Evolutionary conservation across 2,113 vertebrate genomes (phyloP).

Genomic region (Rallus limicola): DNA sequence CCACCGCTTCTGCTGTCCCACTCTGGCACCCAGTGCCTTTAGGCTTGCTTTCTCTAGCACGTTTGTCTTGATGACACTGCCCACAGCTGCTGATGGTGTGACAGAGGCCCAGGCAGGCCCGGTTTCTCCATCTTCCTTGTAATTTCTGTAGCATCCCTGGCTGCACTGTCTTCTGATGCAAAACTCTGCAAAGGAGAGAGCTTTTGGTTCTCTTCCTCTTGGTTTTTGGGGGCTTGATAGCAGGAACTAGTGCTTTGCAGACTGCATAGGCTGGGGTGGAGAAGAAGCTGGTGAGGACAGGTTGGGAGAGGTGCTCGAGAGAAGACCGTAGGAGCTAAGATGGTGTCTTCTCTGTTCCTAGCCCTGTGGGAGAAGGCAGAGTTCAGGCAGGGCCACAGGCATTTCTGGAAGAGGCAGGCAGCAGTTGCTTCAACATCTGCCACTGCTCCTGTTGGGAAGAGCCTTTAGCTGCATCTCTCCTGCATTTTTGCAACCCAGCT

Average conservation of each 20-base stretch:
- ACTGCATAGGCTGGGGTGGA: background rate
- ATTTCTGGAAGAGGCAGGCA: background rate
- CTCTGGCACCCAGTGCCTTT: background rate
- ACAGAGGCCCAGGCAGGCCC: background rate
- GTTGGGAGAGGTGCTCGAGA: background rate
- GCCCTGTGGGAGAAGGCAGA: background rate
- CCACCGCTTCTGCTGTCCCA: rapidly evolving
- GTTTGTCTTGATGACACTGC: rapidly evolving
- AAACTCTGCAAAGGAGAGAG: background rate
- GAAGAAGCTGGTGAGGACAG: background rate
- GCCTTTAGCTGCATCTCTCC: background rate
- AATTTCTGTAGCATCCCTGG: background rate
- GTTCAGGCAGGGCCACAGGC: background rate
- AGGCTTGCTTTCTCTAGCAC: rapidly evolving
- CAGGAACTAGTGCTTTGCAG: background rate
- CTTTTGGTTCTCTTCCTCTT: background rate
- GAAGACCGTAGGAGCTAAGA: rapidly evolving
- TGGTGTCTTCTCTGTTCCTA: background rate
- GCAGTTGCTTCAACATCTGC: background rate
- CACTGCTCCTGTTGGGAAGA: background rate
- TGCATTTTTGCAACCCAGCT: background rate
- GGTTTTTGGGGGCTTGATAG: background rate
- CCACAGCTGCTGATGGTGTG: background rate
- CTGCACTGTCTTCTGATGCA: background rate
- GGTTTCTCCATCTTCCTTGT: background rate